Percentiles rank a stretch among this genome's conserved stretches.
Conservation (phyloP, 2,888 invertebrate genomes). For the Hypercompe scribonia region DNA sequence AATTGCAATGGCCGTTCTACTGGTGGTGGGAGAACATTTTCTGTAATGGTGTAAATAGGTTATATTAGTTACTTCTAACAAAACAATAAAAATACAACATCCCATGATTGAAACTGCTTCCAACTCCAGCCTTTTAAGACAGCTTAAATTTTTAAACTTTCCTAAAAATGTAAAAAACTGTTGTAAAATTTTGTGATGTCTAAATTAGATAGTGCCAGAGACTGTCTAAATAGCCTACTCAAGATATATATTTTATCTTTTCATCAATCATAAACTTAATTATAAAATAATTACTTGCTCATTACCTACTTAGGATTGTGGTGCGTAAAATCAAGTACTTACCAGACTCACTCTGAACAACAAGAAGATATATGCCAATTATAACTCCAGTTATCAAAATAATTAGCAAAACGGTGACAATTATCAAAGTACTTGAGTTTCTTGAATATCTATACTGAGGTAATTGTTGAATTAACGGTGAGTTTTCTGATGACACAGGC, state of each 20-base stretch:
- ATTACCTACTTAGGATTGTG: not conserved
- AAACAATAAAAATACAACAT: not conserved
- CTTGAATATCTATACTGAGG: conserved; percentile 43
- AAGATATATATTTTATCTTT: not conserved
- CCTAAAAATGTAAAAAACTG: not conserved
- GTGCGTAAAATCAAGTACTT: conserved; percentile 34
- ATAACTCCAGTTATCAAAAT: conserved; percentile 68
- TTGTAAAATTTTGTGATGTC: not conserved
- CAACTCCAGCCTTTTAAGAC: not conserved
- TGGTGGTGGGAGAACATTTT: conserved; percentile 68
- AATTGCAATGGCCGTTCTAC: conserved; percentile 61
- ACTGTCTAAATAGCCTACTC: not conserved
- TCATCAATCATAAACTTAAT: not conserved
- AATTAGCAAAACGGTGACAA: conserved; percentile 63
- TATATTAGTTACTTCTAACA: not conserved
- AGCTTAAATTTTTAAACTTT: not conserved
- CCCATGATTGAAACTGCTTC: not conserved
- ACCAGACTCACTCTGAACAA: conserved; percentile 71
- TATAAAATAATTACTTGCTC: too few relatives aligned
- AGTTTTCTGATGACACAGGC: conserved; percentile 55
- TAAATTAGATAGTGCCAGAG: not conserved
- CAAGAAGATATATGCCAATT: conserved; percentile 75
- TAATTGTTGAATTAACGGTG: conserved; percentile 67
- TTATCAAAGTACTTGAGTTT: conserved; percentile 54
- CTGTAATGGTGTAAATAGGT: conserved; percentile 54